These are phyloP conservation scores for Danio aesculapii DNA, from an alignment of 2,797 vertebrate genomes.

Conservation along the genomic window DNA sequence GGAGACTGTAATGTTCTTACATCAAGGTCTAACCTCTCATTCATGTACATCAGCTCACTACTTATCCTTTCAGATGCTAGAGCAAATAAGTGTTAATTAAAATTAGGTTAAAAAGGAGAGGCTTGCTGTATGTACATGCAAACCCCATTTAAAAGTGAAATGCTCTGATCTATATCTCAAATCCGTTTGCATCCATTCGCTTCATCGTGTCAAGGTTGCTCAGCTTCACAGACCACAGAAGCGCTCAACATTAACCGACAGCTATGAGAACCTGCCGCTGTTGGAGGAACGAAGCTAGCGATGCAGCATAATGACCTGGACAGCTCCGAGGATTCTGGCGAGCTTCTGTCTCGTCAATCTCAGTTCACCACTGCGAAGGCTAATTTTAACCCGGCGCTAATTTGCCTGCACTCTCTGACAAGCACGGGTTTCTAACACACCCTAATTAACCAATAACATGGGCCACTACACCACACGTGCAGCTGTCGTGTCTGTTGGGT, in stretches of 20 bases:
- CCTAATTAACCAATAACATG: constrained; percentile 43
- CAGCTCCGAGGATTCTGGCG: constrained; percentile 28
- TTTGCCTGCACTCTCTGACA: constrained; percentile 39
- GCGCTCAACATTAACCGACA: constrained; percentile 3
- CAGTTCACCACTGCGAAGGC: constrained; percentile 23
- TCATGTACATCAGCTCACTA: not conserved
- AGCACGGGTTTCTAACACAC: constrained; percentile 23
- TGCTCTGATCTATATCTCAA: not conserved
- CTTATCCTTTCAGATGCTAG: not conserved
- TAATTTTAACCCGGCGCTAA: constrained; percentile 36
- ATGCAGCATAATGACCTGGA: constrained; percentile 49
- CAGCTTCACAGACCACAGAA: constrained; percentile 2
- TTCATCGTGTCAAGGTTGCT: not conserved
- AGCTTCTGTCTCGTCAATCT: constrained; percentile 26
- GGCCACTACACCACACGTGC: constrained; percentile 33
- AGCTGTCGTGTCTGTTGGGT: constrained; percentile 31
- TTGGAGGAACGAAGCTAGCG: constrained; percentile 29
- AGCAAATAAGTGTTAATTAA: not conserved
- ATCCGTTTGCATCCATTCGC: not conserved
- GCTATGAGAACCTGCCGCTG: constrained; percentile 19
- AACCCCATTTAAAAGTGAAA: constrained; percentile 10
- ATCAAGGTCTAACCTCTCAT: not conserved
- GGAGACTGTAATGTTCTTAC: not conserved
- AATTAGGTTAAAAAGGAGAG: not conserved
- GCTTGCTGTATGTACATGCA: constrained; percentile 1